Evolutionary conservation across 2,888 invertebrate genomes (phyloP).

Genomic region (Aphodius granarius): DNA sequence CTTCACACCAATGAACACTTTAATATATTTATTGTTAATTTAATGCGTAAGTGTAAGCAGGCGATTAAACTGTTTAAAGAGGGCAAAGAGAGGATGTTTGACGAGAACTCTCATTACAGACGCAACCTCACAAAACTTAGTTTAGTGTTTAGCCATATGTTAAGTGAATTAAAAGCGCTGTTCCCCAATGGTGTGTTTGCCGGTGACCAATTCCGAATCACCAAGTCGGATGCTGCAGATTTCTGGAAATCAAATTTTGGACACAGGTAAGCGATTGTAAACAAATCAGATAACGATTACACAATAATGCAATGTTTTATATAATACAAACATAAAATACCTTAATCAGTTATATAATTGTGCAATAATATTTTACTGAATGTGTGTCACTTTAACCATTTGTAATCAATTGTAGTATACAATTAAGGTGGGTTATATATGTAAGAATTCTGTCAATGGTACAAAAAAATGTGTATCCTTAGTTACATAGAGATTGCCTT

Average conservation of each 20-base stretch:
- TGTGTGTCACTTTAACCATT: not conserved
- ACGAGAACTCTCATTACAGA: slow-evolving; percentile 92
- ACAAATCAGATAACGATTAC: not conserved
- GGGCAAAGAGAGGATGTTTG: slow-evolving; percentile 98
- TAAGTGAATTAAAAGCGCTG: slow-evolving; percentile 97
- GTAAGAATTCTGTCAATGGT: not conserved
- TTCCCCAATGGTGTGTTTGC: slow-evolving; percentile 96
- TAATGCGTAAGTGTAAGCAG: slow-evolving; percentile 98
- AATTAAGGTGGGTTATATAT: not conserved
- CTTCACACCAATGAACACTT: slow-evolving; percentile 96
- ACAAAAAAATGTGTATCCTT: not conserved
- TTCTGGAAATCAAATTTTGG: slow-evolving; percentile 97
- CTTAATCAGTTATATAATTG: not conserved
- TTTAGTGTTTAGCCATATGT: slow-evolving; percentile 99
- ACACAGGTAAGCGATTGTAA: slow-evolving; percentile 75
- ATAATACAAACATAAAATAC: not conserved
- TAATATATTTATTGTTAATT: slow-evolving; percentile 95
- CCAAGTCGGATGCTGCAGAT: slow-evolving; percentile 98
- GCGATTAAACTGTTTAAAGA: slow-evolving; percentile 98
- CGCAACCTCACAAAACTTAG: slow-evolving; percentile 96
- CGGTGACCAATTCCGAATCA: slow-evolving; percentile 97
- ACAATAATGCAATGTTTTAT: not conserved
- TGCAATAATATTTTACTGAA: not conserved
- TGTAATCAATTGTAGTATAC: not conserved
- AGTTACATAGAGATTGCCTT: not conserved